Conservation (phyloP, 1,140 invertebrate genomes). For the Maniola jurtina region DNA sequence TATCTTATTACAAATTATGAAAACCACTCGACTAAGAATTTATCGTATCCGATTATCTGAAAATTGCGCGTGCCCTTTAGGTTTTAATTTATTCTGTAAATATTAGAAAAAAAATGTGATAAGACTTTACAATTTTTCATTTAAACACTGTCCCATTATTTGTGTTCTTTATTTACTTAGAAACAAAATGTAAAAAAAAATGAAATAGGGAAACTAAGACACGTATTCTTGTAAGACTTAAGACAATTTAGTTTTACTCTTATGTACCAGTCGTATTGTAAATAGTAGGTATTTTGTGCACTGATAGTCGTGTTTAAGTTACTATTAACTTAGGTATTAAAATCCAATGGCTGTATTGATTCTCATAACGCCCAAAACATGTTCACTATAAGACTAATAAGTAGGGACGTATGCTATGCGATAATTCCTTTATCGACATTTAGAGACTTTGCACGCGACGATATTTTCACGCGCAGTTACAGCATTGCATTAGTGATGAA, state of each 20-base stretch:
- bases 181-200: slow-evolving; percentile 63
- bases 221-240: slow-evolving; percentile 44
- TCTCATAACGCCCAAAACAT: slow-evolving; percentile 56
- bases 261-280: slow-evolving; percentile 61
- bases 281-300: slow-evolving; percentile 67
- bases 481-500: too few relatives aligned
- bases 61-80: not conserved
- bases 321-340: slow-evolving; percentile 48
- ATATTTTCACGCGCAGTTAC: too few relatives aligned
- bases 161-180: slow-evolving; percentile 55
- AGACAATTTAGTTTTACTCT: slow-evolving; percentile 41
- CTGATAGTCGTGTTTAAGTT: slow-evolving; percentile 71
- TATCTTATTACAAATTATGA: too few relatives aligned
- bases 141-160: slow-evolving; percentile 49
- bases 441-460: too few relatives aligned
- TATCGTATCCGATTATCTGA: not conserved
- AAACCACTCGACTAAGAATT: too few relatives aligned
- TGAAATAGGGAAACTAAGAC: slow-evolving; percentile 44
- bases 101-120: slow-evolving; percentile 47
- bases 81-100: slow-evolving; percentile 42
- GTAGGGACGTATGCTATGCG: slow-evolving; percentile 49
- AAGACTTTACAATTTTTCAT: slow-evolving; percentile 47
- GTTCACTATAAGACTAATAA: slow-evolving; percentile 49
- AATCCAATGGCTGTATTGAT: slow-evolving; percentile 66
- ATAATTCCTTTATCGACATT: slow-evolving; percentile 34